These are phyloP conservation scores for Hipparchia semele DNA, from an alignment of 2,888 invertebrate species.

Conservation along the genomic window DNA sequence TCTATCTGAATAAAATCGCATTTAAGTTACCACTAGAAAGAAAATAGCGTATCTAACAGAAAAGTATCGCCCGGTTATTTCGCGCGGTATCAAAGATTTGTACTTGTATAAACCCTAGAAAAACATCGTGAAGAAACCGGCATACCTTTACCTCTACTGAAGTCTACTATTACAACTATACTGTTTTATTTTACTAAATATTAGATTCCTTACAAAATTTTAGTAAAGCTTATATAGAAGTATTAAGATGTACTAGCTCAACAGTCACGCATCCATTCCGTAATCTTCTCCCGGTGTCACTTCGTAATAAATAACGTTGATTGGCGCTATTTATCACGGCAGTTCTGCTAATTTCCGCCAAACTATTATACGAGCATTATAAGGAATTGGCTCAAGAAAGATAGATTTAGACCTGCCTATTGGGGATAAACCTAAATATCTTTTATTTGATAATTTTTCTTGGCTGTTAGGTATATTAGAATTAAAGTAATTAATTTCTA, in stretches of 20 bases:
- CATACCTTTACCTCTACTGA: too few species aligned
- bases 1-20: too few species aligned
- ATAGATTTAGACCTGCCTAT: neutral
- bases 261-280: neutral
- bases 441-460: neutral
- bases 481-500: neutral
- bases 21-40: too few species aligned
- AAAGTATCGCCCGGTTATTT: too few species aligned
- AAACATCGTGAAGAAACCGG: too few species aligned
- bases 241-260: neutral
- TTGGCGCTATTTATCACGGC: constrained; percentile 2
- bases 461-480: neutral
- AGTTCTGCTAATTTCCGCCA: neutral
- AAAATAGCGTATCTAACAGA: too few species aligned
- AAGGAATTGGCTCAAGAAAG: neutral
- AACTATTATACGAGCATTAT: neutral
- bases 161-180: too few species aligned
- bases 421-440: neutral
- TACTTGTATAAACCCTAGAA: too few species aligned
- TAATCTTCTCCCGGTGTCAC: neutral
- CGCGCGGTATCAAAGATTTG: too few species aligned
- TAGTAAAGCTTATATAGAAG: too few species aligned
- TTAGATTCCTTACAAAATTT: too few species aligned
- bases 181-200: too few species aligned
- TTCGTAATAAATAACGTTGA: neutral